A percentile compares a stretch with the other conserved stretches of the same genome.
Evolutionary conservation across 2,888 invertebrate species (phyloP).

Genomic region (Amblyjoppa proteus): DNA sequence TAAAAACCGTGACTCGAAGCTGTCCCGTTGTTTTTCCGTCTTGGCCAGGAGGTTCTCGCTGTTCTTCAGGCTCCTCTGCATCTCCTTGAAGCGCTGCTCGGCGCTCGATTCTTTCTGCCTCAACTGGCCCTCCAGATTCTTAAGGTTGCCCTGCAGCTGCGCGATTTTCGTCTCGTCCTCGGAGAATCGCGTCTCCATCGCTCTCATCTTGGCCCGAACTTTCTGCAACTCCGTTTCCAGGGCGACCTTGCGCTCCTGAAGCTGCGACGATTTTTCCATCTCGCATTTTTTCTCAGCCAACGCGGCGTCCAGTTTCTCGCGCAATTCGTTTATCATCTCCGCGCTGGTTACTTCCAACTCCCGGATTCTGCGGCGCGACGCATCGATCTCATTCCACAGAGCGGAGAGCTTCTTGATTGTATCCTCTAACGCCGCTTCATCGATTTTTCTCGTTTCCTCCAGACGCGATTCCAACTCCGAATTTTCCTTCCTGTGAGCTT

Average conservation of each 20-base stretch:
- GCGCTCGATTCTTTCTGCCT: slow-evolving; percentile 75
- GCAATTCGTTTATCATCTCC: slow-evolving; percentile 65
- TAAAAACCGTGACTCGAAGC: slow-evolving; percentile 76
- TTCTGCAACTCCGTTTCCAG: slow-evolving; percentile 74
- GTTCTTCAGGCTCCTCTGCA: slow-evolving; percentile 75
- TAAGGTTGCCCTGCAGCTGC: slow-evolving; percentile 72
- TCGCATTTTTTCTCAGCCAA: slow-evolving; percentile 70
- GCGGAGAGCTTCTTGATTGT: slow-evolving; percentile 59
- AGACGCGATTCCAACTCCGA: slow-evolving; percentile 64
- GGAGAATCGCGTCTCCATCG: slow-evolving; percentile 71
- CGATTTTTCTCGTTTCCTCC: slow-evolving; percentile 56
- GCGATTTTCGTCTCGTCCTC: slow-evolving; percentile 73
- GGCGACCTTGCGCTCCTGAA: slow-evolving; percentile 70
- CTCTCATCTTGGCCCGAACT: slow-evolving; percentile 71
- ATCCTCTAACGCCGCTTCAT: slow-evolving; percentile 63
- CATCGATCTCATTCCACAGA: slow-evolving; percentile 56
- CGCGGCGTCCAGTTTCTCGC: slow-evolving; percentile 61
- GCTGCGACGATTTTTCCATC: slow-evolving; percentile 69
- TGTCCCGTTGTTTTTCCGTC: slow-evolving; percentile 79
- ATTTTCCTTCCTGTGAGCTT: slow-evolving; percentile 61
- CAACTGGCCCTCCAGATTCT: slow-evolving; percentile 73
- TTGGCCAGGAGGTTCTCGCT: slow-evolving; percentile 74
- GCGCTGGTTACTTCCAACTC: slow-evolving; percentile 62
- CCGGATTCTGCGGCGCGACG: slow-evolving; percentile 61
- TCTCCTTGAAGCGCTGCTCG: slow-evolving; percentile 74